Evolutionary conservation across 2,113 vertebrate species (phyloP).

Genomic region (Peucedramus taeniatus): DNA sequence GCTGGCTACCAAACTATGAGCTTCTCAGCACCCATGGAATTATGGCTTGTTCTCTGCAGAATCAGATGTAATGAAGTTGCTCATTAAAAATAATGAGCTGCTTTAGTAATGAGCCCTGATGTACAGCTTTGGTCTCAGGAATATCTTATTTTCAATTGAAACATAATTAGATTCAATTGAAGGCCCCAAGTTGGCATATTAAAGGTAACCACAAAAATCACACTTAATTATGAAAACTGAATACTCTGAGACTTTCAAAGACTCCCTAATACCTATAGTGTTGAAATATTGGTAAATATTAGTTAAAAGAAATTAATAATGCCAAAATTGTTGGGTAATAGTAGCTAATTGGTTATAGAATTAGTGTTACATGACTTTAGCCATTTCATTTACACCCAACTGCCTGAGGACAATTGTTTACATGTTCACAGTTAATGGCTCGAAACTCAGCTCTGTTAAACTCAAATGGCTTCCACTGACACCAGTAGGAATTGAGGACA

Average conservation of each 20-base stretch:
- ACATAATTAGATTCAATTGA: constrained; percentile 66
- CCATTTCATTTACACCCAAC: not conserved
- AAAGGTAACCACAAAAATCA: constrained; percentile 48
- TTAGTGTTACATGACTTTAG: not conserved
- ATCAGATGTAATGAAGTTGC: constrained; percentile 69
- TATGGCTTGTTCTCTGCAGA: constrained; percentile 47
- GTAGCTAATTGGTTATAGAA: not conserved
- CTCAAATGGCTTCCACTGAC: not conserved
- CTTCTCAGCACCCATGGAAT: constrained; percentile 43
- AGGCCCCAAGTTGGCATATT: constrained; percentile 37
- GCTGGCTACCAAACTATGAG: constrained; percentile 55
- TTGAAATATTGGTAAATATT: not conserved
- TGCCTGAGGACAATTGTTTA: constrained; percentile 3
- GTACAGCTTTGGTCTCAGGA: constrained; percentile 55
- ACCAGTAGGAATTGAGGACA: not conserved
- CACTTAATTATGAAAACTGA: constrained; percentile 57
- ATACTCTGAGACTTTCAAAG: constrained; percentile 20
- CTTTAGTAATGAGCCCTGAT: constrained; percentile 69
- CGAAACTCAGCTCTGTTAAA: not conserved
- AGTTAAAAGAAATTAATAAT: not conserved
- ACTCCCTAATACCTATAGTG: not conserved
- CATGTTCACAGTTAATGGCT: not conserved
- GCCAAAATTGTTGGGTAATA: not conserved
- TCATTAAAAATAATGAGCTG: constrained; percentile 79
- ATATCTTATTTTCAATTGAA: constrained; percentile 66